Percentiles rank a stretch among this genome's conserved stretches.
Conservation (phyloP, 2,797 vertebrate species). For the Cephalopachus bancanus region DNA sequence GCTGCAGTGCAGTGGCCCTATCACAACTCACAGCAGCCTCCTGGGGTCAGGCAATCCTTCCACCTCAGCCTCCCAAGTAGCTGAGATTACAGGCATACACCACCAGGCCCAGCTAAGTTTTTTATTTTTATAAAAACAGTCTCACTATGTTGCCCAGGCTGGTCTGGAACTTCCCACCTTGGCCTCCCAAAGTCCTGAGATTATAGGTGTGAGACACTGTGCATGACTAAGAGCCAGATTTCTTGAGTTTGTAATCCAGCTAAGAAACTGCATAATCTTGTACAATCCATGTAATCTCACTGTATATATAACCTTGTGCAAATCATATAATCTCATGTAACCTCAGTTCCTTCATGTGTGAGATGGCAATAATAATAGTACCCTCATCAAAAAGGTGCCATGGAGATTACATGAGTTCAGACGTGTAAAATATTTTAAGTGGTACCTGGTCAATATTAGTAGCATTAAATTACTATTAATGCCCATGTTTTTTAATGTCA, state of each 20-base stretch:
- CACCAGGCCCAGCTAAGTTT: too few relatives aligned
- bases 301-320: neutral
- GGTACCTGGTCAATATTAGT: conserved; percentile 3
- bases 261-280: neutral
- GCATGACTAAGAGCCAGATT: neutral
- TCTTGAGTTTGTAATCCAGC: conserved; percentile 5
- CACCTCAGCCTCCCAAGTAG: too few relatives aligned
- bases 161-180: too few relatives aligned
- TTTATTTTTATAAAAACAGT: too few relatives aligned
- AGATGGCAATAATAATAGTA: neutral
- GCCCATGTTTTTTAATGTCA: conserved; percentile 28
- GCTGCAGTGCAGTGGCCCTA: too few relatives aligned
- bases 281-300: neutral
- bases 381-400: too few relatives aligned
- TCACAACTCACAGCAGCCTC: too few relatives aligned
- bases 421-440: conserved; percentile 18
- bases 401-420: neutral
- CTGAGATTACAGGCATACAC: too few relatives aligned
- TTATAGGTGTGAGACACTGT: too few relatives aligned
- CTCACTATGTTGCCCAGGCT: too few relatives aligned
- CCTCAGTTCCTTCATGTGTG: neutral
- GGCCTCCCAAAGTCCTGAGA: too few relatives aligned
- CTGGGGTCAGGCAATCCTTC: too few relatives aligned
- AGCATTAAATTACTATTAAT: conserved; percentile 16
- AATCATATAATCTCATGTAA: neutral